Base-by-base conservation (phyloP, 2,888 invertebrate species). In the Chelonus formosanus region DNA sequence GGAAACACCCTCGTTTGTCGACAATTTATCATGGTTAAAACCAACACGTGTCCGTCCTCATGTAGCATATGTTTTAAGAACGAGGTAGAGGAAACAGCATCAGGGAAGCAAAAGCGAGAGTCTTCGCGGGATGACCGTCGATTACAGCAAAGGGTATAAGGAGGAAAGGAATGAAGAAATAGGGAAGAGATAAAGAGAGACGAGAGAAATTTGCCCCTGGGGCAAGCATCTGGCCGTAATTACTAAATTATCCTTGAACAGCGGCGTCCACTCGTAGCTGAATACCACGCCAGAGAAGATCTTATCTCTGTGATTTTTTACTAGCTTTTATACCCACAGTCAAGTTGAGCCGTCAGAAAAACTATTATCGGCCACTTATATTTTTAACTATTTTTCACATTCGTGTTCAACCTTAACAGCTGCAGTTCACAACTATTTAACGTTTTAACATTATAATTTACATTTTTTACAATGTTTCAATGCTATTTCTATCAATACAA, bases 171-270 rank as follows among this genome's bases (percentile, higher is more conserved):
- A 35, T n/a, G 61, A 53, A 32, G 53, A 61, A 53, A 40, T 57
- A 61, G 34, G 43, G 20, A 34, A 10, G 32, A 34, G n/a, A 43
- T 50, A 60, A 31, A 60, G 45, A 32, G 45, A 60, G 32, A 44
- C 60, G 40, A 56, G 48, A 54, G 36, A 58, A 64, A 50, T 65
- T 73, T 71, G 70, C 73, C 75, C 75, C 71, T 65, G 69, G 77
- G 80, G 76, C 76, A 75, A 79, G 77, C 81, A 82, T 80, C 81
- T 81, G 80, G 77, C 75, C 78, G 74, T 80, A 82, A 82, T 82
- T 82, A 81, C 82, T 80, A 80, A 82, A 82, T 82, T 82, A 82
- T 82, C 78, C 78, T 77, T 79, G 74, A 76, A 79, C 76, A 75
- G 72, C 74, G 68, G 73, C 74, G 73, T 77, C 76, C 72, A 74